Percentiles rank a stretch among this genome's conserved stretches.
Evolutionary conservation across 1,140 invertebrate genomes (phyloP).

Genomic region (Atta cephalotes): DNA sequence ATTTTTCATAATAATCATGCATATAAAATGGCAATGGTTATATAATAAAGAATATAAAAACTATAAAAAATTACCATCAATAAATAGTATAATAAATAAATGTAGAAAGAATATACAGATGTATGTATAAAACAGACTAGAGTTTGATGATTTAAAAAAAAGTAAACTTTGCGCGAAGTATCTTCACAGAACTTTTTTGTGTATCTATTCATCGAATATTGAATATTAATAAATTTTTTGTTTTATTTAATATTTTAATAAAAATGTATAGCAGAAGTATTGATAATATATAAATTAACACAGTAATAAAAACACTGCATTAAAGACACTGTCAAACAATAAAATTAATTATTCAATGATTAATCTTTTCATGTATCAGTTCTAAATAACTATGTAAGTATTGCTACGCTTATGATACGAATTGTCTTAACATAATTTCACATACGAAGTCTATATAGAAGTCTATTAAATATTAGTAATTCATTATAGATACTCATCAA

Average conservation of each 20-base stretch:
- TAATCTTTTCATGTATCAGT: neutral
- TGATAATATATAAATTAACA: neutral
- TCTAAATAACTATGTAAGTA: slow-evolving; percentile 11
- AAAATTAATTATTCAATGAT: slow-evolving; percentile 23
- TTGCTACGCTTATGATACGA: slow-evolving; percentile 36
- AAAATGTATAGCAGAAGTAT: neutral
- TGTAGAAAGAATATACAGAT: slow-evolving; percentile 23
- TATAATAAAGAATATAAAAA: slow-evolving; percentile 44
- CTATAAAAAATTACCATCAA: slow-evolving; percentile 43
- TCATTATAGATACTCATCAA: neutral
- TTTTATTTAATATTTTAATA: neutral
- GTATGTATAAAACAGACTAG: slow-evolving; percentile 53
- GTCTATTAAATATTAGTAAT: slow-evolving; percentile 24
- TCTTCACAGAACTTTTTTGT: neutral
- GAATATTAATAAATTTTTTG: slow-evolving; percentile 4
- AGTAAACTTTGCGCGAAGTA: neutral
- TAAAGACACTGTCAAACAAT: neutral
- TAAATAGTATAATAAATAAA: slow-evolving; percentile 60
- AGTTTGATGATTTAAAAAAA: slow-evolving; percentile 47
- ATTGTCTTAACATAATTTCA: slow-evolving; percentile 10
- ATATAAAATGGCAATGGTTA: slow-evolving; percentile 40
- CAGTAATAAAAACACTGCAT: neutral
- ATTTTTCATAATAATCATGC: slow-evolving; percentile 14
- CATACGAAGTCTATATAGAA: slow-evolving; percentile 3
- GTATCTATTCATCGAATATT: slow-evolving; percentile 17